A percentile compares a stretch with the other conserved stretches of the same genome.
Evolutionary conservation across 2,113 vertebrate species (phyloP).

Genomic region (Protobothrops flavoviridis): DNA sequence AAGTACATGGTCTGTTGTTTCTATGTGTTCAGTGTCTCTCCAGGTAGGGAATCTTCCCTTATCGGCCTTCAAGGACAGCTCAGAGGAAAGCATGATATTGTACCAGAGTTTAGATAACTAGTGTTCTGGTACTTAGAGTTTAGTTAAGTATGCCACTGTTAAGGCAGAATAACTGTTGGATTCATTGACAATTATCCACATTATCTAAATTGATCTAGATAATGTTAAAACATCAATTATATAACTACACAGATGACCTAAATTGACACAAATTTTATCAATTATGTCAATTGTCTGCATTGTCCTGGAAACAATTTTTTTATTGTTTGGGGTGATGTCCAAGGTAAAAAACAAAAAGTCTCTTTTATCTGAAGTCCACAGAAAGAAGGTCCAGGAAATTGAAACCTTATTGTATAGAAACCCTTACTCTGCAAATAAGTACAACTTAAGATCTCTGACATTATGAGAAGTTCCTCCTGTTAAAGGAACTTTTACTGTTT

Average conservation of each 20-base stretch:
- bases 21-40: not conserved
- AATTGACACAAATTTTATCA: not conserved
- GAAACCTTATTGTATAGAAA: not conserved
- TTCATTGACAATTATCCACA: not conserved
- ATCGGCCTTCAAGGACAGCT: not conserved
- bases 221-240: not conserved
- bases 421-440: not conserved
- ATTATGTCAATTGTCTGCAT: not conserved
- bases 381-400: not conserved
- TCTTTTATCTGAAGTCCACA: not conserved
- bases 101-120: not conserved
- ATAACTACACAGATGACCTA: not conserved
- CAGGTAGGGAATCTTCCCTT: not conserved
- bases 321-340: not conserved
- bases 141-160: not conserved
- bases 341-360: not conserved
- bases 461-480: not conserved
- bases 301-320: not conserved
- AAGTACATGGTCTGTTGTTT: not conserved
- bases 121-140: not conserved
- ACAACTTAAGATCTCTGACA: not conserved
- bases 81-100: not conserved
- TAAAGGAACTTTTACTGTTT: not conserved
- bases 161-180: not conserved
- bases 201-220: not conserved